phyloP scores from a whole-genome alignment of 2,888 invertebrate species.

The Eilema depressum region DNA sequence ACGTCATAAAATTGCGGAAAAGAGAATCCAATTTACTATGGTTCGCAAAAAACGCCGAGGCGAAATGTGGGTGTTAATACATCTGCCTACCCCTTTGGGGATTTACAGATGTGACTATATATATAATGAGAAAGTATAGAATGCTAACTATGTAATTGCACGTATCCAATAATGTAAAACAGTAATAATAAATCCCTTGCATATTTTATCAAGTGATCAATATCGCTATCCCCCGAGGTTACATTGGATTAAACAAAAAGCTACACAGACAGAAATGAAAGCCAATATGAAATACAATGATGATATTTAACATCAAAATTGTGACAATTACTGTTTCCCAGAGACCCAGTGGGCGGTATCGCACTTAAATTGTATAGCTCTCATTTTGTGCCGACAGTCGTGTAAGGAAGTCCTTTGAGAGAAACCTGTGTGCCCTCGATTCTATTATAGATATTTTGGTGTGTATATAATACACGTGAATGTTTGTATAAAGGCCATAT shows the following conservation, averaged over 20 bases:
- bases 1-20: neutral
- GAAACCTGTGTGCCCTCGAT: constrained; percentile 20
- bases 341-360: constrained; percentile 29
- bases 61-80: too few relatives aligned
- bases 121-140: too few relatives aligned
- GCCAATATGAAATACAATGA: constrained; percentile 12
- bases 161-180: neutral
- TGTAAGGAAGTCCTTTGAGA: constrained; percentile 43
- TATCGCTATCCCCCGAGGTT: neutral
- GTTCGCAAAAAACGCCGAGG: too few relatives aligned
- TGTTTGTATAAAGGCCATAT: constrained; percentile 14
- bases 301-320: constrained; percentile 40
- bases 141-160: neutral
- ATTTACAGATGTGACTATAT: too few relatives aligned
- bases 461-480: constrained; percentile 13
- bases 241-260: constrained; percentile 2
- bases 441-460: constrained; percentile 33
- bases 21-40: neutral
- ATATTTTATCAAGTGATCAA: neutral
- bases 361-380: constrained; percentile 48
- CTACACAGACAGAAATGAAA: constrained; percentile 5
- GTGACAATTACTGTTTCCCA: constrained; percentile 41
- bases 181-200: neutral
- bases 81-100: too few relatives aligned
- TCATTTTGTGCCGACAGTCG: constrained; percentile 32